These are phyloP conservation scores for Augochlorella aurata DNA, from an alignment of 2,888 invertebrate genomes.

Conservation along the genomic window DNA sequence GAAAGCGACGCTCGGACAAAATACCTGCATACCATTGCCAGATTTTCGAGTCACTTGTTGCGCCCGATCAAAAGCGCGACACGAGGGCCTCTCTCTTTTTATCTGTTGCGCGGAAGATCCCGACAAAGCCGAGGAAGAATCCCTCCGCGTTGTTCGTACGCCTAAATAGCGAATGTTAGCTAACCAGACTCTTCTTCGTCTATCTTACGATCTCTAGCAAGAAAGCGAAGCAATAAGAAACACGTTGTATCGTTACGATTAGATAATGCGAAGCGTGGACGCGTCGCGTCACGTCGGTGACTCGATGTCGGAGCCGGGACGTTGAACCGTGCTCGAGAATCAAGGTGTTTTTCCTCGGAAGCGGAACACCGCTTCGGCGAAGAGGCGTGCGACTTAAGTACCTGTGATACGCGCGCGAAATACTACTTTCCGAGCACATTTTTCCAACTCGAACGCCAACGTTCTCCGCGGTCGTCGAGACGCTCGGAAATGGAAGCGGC, in stretches of 20 bases:
- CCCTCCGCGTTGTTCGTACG: constrained; percentile 39
- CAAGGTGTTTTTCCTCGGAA: background rate
- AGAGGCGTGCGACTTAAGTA: background rate
- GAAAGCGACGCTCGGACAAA: background rate
- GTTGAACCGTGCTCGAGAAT: background rate
- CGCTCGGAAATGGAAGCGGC: background rate
- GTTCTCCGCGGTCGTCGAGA: constrained; percentile 8
- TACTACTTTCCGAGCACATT: constrained; percentile 1
- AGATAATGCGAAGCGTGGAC: constrained; percentile 20
- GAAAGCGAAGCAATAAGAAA: constrained; percentile 7
- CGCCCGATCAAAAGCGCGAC: background rate
- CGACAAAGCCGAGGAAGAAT: background rate
- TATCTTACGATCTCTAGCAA: constrained; percentile 35
- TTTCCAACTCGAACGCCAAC: background rate
- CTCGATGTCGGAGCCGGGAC: background rate
- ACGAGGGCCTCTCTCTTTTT: too few relatives aligned
- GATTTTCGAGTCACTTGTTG: constrained; percentile 18
- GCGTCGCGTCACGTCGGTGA: background rate
- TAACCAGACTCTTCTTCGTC: constrained; percentile 14
- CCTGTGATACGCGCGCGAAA: constrained; percentile 33
- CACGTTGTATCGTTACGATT: constrained; percentile 14
- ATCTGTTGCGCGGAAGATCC: background rate
- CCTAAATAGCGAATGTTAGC: background rate
- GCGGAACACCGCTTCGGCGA: background rate
- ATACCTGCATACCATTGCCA: background rate